Percentiles rank a stretch among this genome's conserved stretches.
These are phyloP conservation scores for Echinometra lucunter DNA, from an alignment of 53 echinoderm and acorn worm genomes.

Conservation along the genomic window DNA sequence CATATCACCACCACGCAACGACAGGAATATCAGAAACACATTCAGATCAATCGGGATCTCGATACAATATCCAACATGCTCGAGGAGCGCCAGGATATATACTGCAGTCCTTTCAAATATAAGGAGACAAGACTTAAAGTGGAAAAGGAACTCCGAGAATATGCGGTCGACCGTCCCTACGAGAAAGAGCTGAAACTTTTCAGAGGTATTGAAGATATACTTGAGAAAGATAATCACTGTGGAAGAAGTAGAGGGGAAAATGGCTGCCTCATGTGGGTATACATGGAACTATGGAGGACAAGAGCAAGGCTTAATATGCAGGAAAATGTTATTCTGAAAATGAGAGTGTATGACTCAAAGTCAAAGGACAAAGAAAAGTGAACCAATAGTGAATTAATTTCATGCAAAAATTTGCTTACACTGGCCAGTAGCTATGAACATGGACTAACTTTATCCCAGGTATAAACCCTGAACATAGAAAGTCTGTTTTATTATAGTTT, in stretches of 20 bases:
- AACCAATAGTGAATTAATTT: background rate
- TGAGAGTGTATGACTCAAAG: slow-evolving; percentile 15
- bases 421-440: too few relatives aligned
- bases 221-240: slow-evolving; percentile 79
- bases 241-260: slow-evolving; percentile 55
- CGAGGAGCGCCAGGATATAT: slow-evolving; percentile 80
- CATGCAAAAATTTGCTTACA: too few relatives aligned
- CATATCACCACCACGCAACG: background rate
- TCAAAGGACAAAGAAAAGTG: background rate
- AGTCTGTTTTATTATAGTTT: too few relatives aligned
- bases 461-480: too few relatives aligned
- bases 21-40: slow-evolving; percentile 57
- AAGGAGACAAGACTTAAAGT: slow-evolving; percentile 65
- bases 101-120: slow-evolving; percentile 72
- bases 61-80: slow-evolving; percentile 75
- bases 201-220: slow-evolving; percentile 77
- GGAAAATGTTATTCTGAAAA: slow-evolving; percentile 58
- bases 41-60: slow-evolving; percentile 70
- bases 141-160: slow-evolving; percentile 72
- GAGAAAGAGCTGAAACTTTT: slow-evolving; percentile 78
- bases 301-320: slow-evolving; percentile 76
- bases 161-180: slow-evolving; percentile 71
- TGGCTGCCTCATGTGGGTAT: slow-evolving; percentile 95
- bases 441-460: too few relatives aligned
- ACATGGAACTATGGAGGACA: slow-evolving; percentile 82